Evolutionary conservation across 2,113 vertebrate species (phyloP).

Genomic region (Actinemys pallida): DNA sequence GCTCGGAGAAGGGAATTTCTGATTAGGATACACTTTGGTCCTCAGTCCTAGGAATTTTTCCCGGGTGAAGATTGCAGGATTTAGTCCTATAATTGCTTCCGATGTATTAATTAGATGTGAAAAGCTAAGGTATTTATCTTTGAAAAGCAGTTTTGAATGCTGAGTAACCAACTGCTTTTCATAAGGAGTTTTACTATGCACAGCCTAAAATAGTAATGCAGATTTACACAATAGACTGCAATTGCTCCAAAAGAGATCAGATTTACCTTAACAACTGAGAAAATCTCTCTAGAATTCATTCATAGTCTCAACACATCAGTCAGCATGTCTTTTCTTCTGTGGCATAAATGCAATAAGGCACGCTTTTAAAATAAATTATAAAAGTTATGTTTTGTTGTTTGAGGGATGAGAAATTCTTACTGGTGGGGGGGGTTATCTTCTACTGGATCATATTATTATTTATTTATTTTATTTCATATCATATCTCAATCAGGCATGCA

Average conservation of each 20-base stretch:
- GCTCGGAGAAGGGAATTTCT: slow-evolving; percentile 48
- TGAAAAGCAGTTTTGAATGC: slow-evolving; percentile 41
- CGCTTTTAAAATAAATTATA: slow-evolving; percentile 61
- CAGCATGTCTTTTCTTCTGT: slow-evolving; percentile 63
- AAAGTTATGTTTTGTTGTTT: slow-evolving; percentile 68
- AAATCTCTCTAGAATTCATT: slow-evolving; percentile 63
- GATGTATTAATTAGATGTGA: slow-evolving; percentile 66
- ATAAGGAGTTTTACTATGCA: slow-evolving; percentile 29
- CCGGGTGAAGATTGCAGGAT: slow-evolving; percentile 36
- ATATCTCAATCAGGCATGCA: neutral
- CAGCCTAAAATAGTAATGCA: slow-evolving; percentile 51
- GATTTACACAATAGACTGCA: slow-evolving; percentile 53
- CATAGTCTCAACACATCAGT: slow-evolving; percentile 38
- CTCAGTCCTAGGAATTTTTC: slow-evolving; percentile 38
- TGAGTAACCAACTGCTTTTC: slow-evolving; percentile 63
- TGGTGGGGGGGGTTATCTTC: slow-evolving; percentile 7
- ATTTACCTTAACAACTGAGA: slow-evolving; percentile 55
- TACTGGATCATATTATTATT: slow-evolving; percentile 46
- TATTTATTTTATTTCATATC: slow-evolving; percentile 48
- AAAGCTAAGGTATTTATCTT: slow-evolving; percentile 63
- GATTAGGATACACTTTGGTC: neutral
- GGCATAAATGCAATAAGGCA: slow-evolving; percentile 44
- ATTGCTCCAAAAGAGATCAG: slow-evolving; percentile 31
- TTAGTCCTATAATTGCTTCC: slow-evolving; percentile 68
- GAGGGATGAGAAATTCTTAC: slow-evolving; percentile 42